Evolutionary conservation across 2,888 invertebrate species (phyloP), one percentile per base, ranked within the genome.

Genomic region (Hypselothyrea guttata): DNA sequence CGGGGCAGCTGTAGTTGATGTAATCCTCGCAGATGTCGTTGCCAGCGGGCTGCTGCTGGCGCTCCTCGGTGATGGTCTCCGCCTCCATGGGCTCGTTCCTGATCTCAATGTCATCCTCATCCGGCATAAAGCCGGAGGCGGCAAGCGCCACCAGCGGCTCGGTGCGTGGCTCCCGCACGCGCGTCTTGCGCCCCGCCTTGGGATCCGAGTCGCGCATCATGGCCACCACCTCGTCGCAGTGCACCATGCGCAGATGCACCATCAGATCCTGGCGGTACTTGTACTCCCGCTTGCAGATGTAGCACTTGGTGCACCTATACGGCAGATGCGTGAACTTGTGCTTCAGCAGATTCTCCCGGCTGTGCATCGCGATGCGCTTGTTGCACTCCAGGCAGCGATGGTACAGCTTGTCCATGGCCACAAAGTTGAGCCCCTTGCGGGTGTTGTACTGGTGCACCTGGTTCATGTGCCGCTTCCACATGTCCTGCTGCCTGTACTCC

Each of bases 251-350:
- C 37, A 88, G 57, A 53, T 88, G 88, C 16, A 88, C 87, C 87
- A 88, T 88, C 22, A 88, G 71, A 60, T 88, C 88, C 55, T 88
- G 88, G 13, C 87, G 78, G 53, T 88, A 88, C 66, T 88, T 88
- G 71, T 88, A 88, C 63, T 87, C 84, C 16, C 88, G 67, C 38
- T 84, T 78, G 47, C 88, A 88, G 5, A 88, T 71, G 54, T 72
- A 79, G 49, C 88, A 88, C 60, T 88, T 88, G 37, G 84, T 83
- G 53, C 88, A 88, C 1, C 88, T 73, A 58, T 75, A 88, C 12
- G 88, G 88, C 48, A 88, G 49, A 74, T 88, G 88, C 4, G 88
- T 88, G 30, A 88, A 88, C 69, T 88, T 88, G 55, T 88, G 88
- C 58, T 88, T 88, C 1, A 88, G 53, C 15, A 88, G 71, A 63